These are phyloP conservation scores for Catharus minimus DNA, from an alignment of 2,113 vertebrate species.

Conservation along the genomic window DNA sequence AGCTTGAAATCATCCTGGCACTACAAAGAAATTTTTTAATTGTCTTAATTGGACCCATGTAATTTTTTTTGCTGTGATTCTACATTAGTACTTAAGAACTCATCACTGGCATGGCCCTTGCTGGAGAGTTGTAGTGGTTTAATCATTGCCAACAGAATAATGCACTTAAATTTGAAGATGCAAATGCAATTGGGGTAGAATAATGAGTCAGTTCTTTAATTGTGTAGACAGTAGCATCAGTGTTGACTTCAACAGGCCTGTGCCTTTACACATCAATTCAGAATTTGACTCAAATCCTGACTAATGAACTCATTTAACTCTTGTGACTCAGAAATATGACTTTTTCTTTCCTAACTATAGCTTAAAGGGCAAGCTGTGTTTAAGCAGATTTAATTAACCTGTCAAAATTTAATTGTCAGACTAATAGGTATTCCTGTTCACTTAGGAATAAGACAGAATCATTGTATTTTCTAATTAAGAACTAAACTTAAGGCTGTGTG, in stretches of 20 bases:
- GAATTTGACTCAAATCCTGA: slow-evolving; percentile 1
- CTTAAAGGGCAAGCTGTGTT: background rate
- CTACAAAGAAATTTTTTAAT: background rate
- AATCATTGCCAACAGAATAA: background rate
- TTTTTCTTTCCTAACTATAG: background rate
- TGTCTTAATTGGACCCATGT: background rate
- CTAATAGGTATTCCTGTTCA: slow-evolving; percentile 19
- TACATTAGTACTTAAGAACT: background rate
- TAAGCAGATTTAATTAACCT: slow-evolving; percentile 43
- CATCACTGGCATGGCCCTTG: background rate
- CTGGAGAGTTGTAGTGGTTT: background rate
- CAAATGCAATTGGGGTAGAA: background rate
- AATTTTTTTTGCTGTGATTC: background rate
- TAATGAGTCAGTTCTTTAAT: background rate
- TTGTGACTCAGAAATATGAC: background rate
- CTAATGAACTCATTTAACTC: slow-evolving; percentile 17
- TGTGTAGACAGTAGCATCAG: background rate
- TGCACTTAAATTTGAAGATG: background rate
- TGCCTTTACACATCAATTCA: background rate
- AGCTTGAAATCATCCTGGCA: background rate
- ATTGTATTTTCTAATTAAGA: slow-evolving; percentile 36
- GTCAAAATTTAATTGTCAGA: slow-evolving; percentile 20
- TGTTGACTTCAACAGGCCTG: background rate
- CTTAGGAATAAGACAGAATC: background rate
- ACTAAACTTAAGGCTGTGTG: background rate